Conservation (phyloP, 2,888 invertebrate genomes). For the Crepidodera aurea region DNA sequence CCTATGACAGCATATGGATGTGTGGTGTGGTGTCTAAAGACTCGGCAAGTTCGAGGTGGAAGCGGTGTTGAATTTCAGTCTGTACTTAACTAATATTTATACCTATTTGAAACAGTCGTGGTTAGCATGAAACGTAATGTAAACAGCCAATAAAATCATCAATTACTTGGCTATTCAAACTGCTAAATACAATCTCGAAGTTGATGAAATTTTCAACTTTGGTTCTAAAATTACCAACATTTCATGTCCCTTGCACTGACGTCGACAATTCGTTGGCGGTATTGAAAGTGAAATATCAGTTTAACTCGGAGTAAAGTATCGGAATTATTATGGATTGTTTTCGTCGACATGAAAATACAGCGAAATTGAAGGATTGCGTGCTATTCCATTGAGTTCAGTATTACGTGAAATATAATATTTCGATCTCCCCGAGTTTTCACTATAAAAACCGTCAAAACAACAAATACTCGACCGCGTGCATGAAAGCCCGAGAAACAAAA, state of each 20-base stretch:
- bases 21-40: too few relatives aligned
- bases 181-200: neutral
- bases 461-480: constrained; percentile 23
- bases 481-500: neutral
- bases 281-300: constrained; percentile 25
- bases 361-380: constrained; percentile 41
- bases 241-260: neutral
- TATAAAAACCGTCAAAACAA: constrained; percentile 25
- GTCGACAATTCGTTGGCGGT: constrained; percentile 16
- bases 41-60: too few relatives aligned
- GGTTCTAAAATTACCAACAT: neutral
- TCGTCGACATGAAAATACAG: constrained; percentile 33
- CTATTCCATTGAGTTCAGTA: constrained; percentile 31
- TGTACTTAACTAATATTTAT: too few relatives aligned
- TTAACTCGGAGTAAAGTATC: constrained; percentile 27
- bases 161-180: too few relatives aligned
- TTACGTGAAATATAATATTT: constrained; percentile 30
- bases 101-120: too few relatives aligned
- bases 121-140: too few relatives aligned
- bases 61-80: too few relatives aligned
- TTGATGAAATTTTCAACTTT: neutral
- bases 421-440: constrained; percentile 14
- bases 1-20: too few relatives aligned
- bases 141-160: too few relatives aligned
- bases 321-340: constrained; percentile 35